Percentiles rank a stretch among this genome's conserved stretches.
Evolutionary conservation across 2,888 invertebrate genomes (phyloP).

Genomic region (Meandrusa payeni): DNA sequence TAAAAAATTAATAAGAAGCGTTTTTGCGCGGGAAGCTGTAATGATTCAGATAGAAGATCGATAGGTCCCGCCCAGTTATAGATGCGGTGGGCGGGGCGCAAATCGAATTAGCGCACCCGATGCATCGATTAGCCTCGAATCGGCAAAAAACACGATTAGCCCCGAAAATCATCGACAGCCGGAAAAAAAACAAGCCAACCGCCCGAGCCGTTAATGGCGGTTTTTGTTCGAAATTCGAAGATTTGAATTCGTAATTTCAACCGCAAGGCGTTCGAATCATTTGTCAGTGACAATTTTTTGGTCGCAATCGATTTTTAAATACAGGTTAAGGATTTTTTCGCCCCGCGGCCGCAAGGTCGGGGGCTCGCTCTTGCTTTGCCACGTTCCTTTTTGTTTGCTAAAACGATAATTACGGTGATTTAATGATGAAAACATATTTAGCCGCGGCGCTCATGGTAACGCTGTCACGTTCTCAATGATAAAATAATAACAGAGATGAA

Average conservation of each 20-base stretch:
- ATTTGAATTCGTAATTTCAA: conserved; percentile 80
- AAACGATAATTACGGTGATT: conserved; percentile 43
- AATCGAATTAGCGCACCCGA: conserved; percentile 75
- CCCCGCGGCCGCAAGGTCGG: conserved; percentile 32
- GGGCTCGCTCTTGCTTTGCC: conserved; percentile 42
- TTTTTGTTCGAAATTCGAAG: conserved; percentile 78
- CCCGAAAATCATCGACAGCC: conserved; percentile 74
- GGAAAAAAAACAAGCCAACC: conserved; percentile 77
- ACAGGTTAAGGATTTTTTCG: conserved; percentile 63
- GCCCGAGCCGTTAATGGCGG: conserved; percentile 73
- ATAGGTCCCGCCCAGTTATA: conserved; percentile 72
- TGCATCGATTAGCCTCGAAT: conserved; percentile 75
- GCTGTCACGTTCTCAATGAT: no score
- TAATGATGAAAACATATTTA: conserved; percentile 1
- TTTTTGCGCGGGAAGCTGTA: conserved; percentile 38
- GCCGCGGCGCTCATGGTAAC: background rate
- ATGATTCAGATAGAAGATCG: conserved; percentile 62
- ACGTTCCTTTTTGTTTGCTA: conserved; percentile 41
- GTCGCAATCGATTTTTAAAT: conserved; percentile 80
- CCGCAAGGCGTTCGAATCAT: conserved; percentile 79
- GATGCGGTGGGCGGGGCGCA: conserved; percentile 67
- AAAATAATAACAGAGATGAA: no score
- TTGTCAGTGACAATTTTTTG: conserved; percentile 81
- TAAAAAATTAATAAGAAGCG: conserved; percentile 23
- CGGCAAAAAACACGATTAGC: conserved; percentile 78